A percentile compares a stretch with the other conserved stretches of the same genome.
Conservation (phyloP, 2,888 invertebrate genomes). For the Cheilosia vulpina region DNA sequence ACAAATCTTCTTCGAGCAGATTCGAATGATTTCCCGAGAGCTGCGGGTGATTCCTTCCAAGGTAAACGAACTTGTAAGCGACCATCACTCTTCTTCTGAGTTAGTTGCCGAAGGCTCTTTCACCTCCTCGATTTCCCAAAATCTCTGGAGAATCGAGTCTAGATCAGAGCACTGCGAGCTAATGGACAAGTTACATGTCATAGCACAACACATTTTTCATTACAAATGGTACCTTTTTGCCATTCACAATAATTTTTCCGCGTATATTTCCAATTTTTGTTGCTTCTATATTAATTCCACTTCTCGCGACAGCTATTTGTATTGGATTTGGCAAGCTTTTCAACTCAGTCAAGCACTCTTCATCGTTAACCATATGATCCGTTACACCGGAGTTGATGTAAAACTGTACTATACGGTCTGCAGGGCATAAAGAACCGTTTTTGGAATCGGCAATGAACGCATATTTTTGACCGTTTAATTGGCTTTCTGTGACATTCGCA, state of each 20-base stretch:
- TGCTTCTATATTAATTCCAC: no score
- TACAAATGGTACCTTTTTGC: no score
- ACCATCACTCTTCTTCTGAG: constrained; percentile 1
- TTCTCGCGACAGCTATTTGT: no score
- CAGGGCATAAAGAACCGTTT: not conserved
- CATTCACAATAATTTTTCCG: no score
- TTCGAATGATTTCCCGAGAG: no score
- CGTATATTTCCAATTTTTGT: no score
- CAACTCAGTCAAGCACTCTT: no score
- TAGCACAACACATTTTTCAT: no score
- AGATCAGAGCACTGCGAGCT: not conserved
- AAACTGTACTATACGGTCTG: no score
- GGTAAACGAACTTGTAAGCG: not conserved
- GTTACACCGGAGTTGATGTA: constrained; percentile 15
- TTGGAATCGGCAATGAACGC: constrained; percentile 10
- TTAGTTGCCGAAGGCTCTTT: not conserved
- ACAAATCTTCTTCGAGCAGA: no score
- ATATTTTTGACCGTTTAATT: not conserved
- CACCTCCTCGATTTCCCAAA: constrained; percentile 1
- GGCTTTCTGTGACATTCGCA: not conserved
- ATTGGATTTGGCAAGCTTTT: no score
- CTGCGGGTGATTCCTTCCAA: no score
- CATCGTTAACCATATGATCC: not conserved
- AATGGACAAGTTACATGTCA: constrained; percentile 3
- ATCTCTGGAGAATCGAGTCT: not conserved